Evolutionary conservation across 1,140 invertebrate species (phyloP).

Genomic region (Melanaphis sacchari): DNA sequence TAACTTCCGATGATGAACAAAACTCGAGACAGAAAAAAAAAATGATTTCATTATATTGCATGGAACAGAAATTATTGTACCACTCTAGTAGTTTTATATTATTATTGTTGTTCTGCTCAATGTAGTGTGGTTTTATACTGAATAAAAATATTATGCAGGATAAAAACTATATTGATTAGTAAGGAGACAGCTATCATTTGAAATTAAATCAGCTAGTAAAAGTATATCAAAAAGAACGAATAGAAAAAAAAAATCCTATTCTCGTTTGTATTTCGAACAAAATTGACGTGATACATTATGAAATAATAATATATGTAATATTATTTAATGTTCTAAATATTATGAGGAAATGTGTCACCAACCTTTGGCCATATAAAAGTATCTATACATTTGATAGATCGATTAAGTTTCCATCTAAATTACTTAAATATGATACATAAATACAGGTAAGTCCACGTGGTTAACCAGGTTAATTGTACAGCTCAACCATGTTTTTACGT

Average conservation of each 20-base stretch:
- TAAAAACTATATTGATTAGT: background rate
- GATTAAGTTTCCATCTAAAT: background rate
- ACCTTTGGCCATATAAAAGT: background rate
- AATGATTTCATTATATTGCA: background rate
- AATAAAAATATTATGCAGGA: background rate
- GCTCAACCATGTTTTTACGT: background rate
- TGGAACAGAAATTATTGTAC: background rate
- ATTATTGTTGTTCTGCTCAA: no score
- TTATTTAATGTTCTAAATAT: no score
- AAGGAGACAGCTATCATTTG: background rate
- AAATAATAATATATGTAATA: no score
- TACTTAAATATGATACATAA: background rate
- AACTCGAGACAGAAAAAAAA: background rate
- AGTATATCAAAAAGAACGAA: background rate
- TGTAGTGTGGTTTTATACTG: background rate
- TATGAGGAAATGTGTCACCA: background rate
- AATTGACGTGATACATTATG: background rate
- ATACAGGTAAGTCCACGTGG: background rate
- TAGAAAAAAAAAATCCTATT: background rate
- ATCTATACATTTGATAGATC: background rate
- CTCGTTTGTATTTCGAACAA: background rate
- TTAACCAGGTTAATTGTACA: background rate
- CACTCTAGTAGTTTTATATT: background rate
- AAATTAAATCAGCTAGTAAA: background rate
- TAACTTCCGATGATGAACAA: background rate